Conservation (phyloP, 2,113 vertebrate species). For the Lepisosteus oculatus region DNA sequence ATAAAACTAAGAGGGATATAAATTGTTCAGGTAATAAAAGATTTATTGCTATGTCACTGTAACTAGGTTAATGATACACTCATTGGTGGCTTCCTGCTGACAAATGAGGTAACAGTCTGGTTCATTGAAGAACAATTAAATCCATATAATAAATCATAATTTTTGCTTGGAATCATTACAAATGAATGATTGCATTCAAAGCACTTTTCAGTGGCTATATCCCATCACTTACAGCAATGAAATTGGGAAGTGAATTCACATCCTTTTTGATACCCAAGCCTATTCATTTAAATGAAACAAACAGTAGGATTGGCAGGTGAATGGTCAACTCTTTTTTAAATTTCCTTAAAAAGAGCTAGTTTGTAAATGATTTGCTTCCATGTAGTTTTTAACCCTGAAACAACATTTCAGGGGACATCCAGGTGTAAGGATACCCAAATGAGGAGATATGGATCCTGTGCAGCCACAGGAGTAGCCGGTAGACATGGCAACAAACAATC, state of each 20-base stretch:
- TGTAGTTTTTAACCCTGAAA: too few species aligned
- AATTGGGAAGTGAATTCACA: not conserved
- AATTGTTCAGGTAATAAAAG: conserved; percentile 8
- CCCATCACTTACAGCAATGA: not conserved
- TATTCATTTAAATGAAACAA: too few species aligned
- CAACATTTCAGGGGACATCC: too few species aligned
- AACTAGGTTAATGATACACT: conserved; percentile 9
- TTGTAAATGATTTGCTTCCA: too few species aligned
- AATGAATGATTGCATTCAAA: conserved; percentile 3
- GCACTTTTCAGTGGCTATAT: not conserved
- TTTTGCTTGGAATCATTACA: not conserved
- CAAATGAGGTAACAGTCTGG: conserved; percentile 3
- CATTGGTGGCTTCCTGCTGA: not conserved
- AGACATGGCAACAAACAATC: too few species aligned
- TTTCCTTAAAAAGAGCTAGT: too few species aligned
- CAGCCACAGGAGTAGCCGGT: too few species aligned
- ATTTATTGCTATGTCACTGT: not conserved
- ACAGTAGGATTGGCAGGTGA: not conserved
- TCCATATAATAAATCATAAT: conserved; percentile 5
- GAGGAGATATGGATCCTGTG: too few species aligned
- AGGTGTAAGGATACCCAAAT: too few species aligned
- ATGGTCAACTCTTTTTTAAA: not conserved
- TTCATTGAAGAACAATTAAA: conserved; percentile 14
- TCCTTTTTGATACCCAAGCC: too few species aligned
- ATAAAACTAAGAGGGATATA: not conserved